These are phyloP conservation scores for Dromaius novaehollandiae DNA, from an alignment of 2,113 vertebrate genomes.

Conservation along the genomic window DNA sequence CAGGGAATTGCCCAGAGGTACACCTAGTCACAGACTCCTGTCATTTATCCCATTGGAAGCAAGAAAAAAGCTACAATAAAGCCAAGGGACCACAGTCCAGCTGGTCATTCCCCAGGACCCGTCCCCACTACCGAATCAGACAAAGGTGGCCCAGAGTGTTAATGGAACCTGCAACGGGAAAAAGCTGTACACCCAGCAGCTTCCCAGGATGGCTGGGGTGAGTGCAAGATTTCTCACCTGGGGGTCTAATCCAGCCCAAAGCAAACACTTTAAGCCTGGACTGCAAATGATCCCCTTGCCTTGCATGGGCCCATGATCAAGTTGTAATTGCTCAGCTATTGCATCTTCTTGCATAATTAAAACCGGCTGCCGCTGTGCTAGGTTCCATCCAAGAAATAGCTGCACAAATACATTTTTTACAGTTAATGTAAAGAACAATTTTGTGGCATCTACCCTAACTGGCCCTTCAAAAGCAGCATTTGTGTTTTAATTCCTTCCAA, in stretches of 20 bases:
- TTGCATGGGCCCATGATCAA: conserved; percentile 5
- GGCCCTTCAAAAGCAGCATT: conserved; percentile 19
- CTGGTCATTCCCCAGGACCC: neutral
- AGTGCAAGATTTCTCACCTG: neutral
- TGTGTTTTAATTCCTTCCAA: conserved; percentile 45
- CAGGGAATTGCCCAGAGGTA: neutral
- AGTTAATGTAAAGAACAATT: conserved; percentile 54
- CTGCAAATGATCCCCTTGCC: neutral
- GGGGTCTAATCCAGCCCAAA: neutral
- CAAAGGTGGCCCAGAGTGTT: neutral
- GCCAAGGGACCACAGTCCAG: neutral
- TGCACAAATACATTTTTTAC: conserved; percentile 46
- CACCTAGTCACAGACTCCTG: neutral
- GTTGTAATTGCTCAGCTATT: conserved; percentile 45
- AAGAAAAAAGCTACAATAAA: neutral
- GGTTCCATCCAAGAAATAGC: conserved; percentile 34
- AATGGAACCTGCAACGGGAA: neutral
- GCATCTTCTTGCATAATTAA: conserved; percentile 54
- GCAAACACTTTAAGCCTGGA: neutral
- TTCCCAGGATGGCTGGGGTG: neutral
- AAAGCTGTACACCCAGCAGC: neutral
- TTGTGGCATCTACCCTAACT: conserved; percentile 9
- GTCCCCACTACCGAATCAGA: neutral
- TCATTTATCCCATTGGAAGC: neutral
- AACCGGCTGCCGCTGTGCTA: conserved; percentile 9